Base-by-base conservation (phyloP, 2,113 vertebrate genomes). In the Prietella phreatophila region DNA sequence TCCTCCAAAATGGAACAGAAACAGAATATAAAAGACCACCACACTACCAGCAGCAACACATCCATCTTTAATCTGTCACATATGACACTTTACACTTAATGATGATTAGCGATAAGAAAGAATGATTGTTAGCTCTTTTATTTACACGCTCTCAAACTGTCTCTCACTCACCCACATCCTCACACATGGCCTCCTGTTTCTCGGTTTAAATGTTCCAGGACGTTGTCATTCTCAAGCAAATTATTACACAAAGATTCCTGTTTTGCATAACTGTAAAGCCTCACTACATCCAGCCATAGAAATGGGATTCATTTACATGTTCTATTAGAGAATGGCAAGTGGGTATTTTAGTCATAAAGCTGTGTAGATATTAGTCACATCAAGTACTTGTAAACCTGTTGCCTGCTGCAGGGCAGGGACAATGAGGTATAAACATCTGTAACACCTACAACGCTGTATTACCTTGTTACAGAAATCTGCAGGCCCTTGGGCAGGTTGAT, bases 401-500 rank as follows among this genome's bases (percentile, higher is more conserved):
- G 79, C 82, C 85, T 86, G 84, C 63, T 78, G 86, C 88, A 82
- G 17, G 58, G 6, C 60, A 42, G 39, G 71, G 78, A 88, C 84
- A 89, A 82, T 87, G 82, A 89, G 83, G 79, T 86, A 63, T 84
- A 83, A 89, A 84, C 65, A 82, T 79, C 60, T 17, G 79, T 85
- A 90, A 88, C 86, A 81, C 82, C 89, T 86, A 81, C 85, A 86
- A 87, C 85, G 83, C 82, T 85, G 67, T 82, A 89, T 89, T 89
- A 86, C 79, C 73, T 82, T 78, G 56, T 88, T 87, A 86, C 75
- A 58, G 58, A 83, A 89, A 85, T 79, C 84, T 88, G 80, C 58
- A 82, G 53, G 15, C 71, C 83, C 25, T 50, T 42, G 61, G 90
- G 79, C 85, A 50, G 22, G 83, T 87, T 88, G 60, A 63, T 63